Conservation (phyloP, 2,113 vertebrate genomes). For the Carettochelys insculpta region DNA sequence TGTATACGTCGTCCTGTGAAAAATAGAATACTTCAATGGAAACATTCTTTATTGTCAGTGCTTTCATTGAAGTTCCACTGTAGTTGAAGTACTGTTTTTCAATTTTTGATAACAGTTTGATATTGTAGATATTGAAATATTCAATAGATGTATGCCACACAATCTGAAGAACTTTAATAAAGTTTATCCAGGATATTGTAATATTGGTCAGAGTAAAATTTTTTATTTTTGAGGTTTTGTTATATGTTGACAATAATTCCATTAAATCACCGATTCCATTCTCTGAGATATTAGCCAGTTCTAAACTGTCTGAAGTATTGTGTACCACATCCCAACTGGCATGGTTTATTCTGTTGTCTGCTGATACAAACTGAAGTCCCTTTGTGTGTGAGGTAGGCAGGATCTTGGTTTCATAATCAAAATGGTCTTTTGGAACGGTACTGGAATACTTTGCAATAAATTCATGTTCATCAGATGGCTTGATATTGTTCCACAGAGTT, state of each 20-base stretch:
- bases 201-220: conserved; percentile 77
- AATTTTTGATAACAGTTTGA: accelerated
- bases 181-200: conserved; percentile 68
- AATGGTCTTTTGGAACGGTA: conserved; percentile 24
- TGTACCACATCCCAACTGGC: conserved; percentile 33
- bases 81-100: accelerated
- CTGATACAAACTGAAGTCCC: conserved; percentile 55
- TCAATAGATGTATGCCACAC: conserved; percentile 71
- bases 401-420: conserved; percentile 63
- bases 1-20: conserved; percentile 76
- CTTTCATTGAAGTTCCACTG: conserved; percentile 70
- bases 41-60: conserved; percentile 50
- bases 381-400: conserved; percentile 46
- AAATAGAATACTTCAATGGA: conserved; percentile 65
- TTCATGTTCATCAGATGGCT: conserved; percentile 42
- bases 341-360: conserved; percentile 61
- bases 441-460: conserved; percentile 45
- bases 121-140: conserved; percentile 40
- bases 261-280: not conserved
- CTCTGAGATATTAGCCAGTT: conserved; percentile 73
- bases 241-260: conserved; percentile 33
- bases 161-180: conserved; percentile 61
- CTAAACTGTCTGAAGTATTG: conserved; percentile 69
- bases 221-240: conserved; percentile 22
- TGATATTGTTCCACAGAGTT: conserved; percentile 31